Conservation (phyloP, 2,113 vertebrate genomes). For the Xyliphius kryptos region DNA sequence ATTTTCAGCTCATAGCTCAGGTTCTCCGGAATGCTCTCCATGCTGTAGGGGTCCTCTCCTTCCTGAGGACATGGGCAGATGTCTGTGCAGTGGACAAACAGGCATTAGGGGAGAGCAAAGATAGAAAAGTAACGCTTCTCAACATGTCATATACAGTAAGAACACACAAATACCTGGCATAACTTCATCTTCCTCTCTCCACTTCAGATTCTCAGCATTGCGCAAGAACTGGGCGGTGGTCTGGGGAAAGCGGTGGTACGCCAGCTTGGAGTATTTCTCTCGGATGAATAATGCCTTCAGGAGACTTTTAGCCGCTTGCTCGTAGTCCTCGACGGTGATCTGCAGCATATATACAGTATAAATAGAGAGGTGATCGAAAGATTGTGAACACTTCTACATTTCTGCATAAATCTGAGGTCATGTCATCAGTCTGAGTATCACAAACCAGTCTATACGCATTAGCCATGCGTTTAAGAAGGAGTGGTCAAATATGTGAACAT, state of each 20-base stretch:
- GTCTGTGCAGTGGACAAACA: conserved; percentile 59
- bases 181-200: conserved; percentile 78
- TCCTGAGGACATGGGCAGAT: conserved; percentile 73
- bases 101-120: no score
- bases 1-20: conserved; percentile 78
- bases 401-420: no score
- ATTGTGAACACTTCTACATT: no score
- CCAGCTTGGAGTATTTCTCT: conserved; percentile 87
- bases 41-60: conserved; percentile 77
- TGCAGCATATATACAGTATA: no score
- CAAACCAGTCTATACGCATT: no score
- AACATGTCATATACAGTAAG: no score
- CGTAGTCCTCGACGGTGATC: conserved; percentile 96
- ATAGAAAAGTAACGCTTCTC: no score
- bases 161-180: conserved; percentile 68
- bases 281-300: conserved; percentile 84
- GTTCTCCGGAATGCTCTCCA: conserved; percentile 79
- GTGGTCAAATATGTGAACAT: no score
- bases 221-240: conserved; percentile 77
- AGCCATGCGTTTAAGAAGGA: no score
- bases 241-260: conserved; percentile 86
- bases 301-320: conserved; percentile 83
- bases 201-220: conserved; percentile 58
- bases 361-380: no score
- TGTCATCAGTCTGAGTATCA: no score